These are phyloP conservation scores for Brachyistius frenatus DNA, from an alignment of 2,113 vertebrate genomes.

Conservation along the genomic window DNA sequence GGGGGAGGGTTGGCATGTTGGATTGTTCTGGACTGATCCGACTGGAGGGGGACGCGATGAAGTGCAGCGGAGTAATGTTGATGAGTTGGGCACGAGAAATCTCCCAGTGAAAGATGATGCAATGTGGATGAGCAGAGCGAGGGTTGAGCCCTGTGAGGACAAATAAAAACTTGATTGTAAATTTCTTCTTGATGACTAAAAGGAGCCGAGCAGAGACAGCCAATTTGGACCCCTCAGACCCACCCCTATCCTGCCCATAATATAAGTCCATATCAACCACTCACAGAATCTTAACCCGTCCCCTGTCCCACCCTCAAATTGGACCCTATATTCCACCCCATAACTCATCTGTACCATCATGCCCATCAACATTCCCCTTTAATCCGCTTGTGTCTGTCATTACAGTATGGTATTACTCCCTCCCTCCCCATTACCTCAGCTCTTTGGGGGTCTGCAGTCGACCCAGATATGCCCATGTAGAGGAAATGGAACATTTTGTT, in stretches of 20 bases:
- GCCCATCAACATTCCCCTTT: slow-evolving; percentile 72
- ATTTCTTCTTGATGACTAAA: slow-evolving; percentile 30
- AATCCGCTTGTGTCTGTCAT: slow-evolving; percentile 74
- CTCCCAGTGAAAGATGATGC: slow-evolving; percentile 60
- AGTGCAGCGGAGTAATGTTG: slow-evolving; percentile 51
- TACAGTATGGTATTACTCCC: slow-evolving; percentile 67
- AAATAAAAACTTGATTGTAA: slow-evolving; percentile 20
- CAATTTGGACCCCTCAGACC: slow-evolving; percentile 3
- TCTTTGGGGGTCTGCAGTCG: slow-evolving; percentile 38
- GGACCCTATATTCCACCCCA: slow-evolving; percentile 18
- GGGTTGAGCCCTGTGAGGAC: slow-evolving; percentile 7
- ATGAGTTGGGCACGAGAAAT: slow-evolving; percentile 18
- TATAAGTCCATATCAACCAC: slow-evolving; percentile 34
- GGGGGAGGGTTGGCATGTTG: slow-evolving; percentile 9
- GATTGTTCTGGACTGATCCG: slow-evolving; percentile 34
- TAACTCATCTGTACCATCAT: slow-evolving; percentile 56
- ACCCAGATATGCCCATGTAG: slow-evolving; percentile 64
- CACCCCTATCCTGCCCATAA: background rate
- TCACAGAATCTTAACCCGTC: slow-evolving; percentile 17
- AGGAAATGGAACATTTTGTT: slow-evolving; percentile 56
- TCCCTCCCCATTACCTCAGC: slow-evolving; percentile 45
- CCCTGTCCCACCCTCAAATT: slow-evolving; percentile 1
- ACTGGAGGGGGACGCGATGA: slow-evolving; percentile 35
- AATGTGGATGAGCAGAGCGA: slow-evolving; percentile 36
- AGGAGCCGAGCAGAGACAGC: background rate